Percentiles rank a stretch among this genome's conserved stretches.
Evolutionary conservation across 2,113 vertebrate species (phyloP).

Genomic region (Scortum barcoo): DNA sequence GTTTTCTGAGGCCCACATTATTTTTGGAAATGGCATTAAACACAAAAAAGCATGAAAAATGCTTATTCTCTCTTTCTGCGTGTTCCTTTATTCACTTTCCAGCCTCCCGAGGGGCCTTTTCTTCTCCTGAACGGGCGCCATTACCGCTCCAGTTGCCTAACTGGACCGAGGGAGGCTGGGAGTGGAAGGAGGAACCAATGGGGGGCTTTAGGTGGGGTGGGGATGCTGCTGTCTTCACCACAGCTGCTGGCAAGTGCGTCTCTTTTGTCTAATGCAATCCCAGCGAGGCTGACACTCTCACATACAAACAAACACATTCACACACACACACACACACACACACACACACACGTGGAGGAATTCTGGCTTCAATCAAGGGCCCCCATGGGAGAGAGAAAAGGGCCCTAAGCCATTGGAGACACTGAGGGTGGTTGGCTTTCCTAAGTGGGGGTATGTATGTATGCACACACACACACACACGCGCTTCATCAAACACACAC

Average conservation of each 20-base stretch:
- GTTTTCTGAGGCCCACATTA: constrained; percentile 80
- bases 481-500: constrained; percentile 42
- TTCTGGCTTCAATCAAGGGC: constrained; percentile 80
- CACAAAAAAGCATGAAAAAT: constrained; percentile 80
- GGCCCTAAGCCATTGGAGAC: constrained; percentile 79
- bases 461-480: constrained; percentile 44
- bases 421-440: constrained; percentile 76
- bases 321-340: constrained; percentile 49
- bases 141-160: constrained; percentile 63
- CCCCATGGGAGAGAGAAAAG: constrained; percentile 74
- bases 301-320: constrained; percentile 45
- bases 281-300: constrained; percentile 41
- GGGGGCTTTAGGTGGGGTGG: constrained; percentile 75
- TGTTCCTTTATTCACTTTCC: constrained; percentile 95
- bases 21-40: constrained; percentile 92
- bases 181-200: constrained; percentile 75
- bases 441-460: constrained; percentile 72
- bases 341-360: constrained; percentile 82
- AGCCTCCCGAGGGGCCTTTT: constrained; percentile 91
- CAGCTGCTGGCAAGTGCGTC: constrained; percentile 83
- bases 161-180: constrained; percentile 75
- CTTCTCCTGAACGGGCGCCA: constrained; percentile 86
- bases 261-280: constrained; percentile 86
- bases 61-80: constrained; percentile 75
- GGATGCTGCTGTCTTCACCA: constrained; percentile 66